These are phyloP conservation scores for Cyrtorhinus lividipennis DNA, from an alignment of 1,140 invertebrate genomes.

Conservation along the genomic window DNA sequence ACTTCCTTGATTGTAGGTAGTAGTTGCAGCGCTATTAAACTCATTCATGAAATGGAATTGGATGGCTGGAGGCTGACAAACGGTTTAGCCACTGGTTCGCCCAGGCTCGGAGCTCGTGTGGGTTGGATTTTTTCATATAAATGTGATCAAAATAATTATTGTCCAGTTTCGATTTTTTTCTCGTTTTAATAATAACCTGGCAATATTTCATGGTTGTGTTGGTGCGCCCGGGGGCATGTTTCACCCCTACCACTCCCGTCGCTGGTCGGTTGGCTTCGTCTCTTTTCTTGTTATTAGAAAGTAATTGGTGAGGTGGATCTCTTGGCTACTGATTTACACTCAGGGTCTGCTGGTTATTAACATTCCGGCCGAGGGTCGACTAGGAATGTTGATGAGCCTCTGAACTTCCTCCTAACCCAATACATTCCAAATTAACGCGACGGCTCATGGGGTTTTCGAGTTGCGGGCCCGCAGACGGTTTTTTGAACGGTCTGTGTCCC, in stretches of 20 bases:
- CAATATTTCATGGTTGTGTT: not conserved
- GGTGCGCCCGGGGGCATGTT: not conserved
- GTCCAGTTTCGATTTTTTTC: not conserved
- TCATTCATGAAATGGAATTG: too few relatives aligned
- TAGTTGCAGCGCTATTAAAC: too few relatives aligned
- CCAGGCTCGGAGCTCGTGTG: not conserved
- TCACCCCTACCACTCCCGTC: not conserved
- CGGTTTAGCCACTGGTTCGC: not conserved
- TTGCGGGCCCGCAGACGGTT: too few relatives aligned
- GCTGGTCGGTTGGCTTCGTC: not conserved
- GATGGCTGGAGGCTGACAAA: not conserved
- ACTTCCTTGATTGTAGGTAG: too few relatives aligned
- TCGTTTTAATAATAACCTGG: not conserved
- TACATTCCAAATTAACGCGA: slow-evolving; percentile 14
- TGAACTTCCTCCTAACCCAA: slow-evolving; percentile 7
- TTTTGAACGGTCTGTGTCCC: too few relatives aligned
- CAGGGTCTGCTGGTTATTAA: slow-evolving; percentile 11
- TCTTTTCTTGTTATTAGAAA: slow-evolving; percentile 11
- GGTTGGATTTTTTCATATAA: not conserved
- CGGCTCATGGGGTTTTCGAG: not conserved
- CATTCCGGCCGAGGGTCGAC: slow-evolving; percentile 3
- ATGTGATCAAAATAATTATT: not conserved
- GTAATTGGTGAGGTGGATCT: slow-evolving; percentile 14
- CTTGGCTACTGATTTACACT: slow-evolving; percentile 14
- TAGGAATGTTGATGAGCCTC: slow-evolving; percentile 12